Evolutionary conservation across 37 sponge, comb jelly and placozoan genomes (phyloP).

Genomic region (Haliclona indistincta): DNA sequence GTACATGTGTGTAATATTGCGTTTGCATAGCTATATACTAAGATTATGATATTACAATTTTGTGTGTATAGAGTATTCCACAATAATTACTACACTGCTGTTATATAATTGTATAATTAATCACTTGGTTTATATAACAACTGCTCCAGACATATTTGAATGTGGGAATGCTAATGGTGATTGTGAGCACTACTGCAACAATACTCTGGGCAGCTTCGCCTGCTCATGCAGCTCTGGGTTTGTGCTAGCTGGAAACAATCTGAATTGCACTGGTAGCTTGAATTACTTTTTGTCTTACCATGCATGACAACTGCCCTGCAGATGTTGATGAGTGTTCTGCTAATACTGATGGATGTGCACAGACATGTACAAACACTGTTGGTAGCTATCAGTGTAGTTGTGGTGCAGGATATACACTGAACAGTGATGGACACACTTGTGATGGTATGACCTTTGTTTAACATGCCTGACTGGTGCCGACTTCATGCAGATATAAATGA

Average conservation of each 20-base stretch:
- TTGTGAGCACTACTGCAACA: neutral
- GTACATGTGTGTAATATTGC: too few species aligned
- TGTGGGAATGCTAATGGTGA: neutral
- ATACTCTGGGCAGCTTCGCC: neutral
- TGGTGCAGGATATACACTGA: slow-evolving; percentile 14
- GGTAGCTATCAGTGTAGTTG: slow-evolving; percentile 15
- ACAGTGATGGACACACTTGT: slow-evolving; percentile 11
- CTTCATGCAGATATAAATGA: slow-evolving; percentile 43
- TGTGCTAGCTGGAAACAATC: neutral
- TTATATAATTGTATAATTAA: too few species aligned
- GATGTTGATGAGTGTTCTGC: slow-evolving; percentile 30
- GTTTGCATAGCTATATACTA: too few species aligned
- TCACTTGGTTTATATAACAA: too few species aligned
- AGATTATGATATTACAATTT: too few species aligned
- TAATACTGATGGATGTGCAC: slow-evolving; percentile 31
- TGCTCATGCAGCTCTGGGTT: neutral
- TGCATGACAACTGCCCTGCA: neutral
- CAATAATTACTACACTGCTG: too few species aligned
- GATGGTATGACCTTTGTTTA: neutral
- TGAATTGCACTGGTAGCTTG: slow-evolving; percentile 44
- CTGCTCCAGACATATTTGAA: neutral
- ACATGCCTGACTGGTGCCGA: neutral
- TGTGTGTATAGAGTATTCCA: too few species aligned
- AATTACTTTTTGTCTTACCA: neutral
- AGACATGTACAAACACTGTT: slow-evolving; percentile 16